Base-by-base conservation (phyloP, 2,113 vertebrate genomes). In the Ciconia boyciana region DNA sequence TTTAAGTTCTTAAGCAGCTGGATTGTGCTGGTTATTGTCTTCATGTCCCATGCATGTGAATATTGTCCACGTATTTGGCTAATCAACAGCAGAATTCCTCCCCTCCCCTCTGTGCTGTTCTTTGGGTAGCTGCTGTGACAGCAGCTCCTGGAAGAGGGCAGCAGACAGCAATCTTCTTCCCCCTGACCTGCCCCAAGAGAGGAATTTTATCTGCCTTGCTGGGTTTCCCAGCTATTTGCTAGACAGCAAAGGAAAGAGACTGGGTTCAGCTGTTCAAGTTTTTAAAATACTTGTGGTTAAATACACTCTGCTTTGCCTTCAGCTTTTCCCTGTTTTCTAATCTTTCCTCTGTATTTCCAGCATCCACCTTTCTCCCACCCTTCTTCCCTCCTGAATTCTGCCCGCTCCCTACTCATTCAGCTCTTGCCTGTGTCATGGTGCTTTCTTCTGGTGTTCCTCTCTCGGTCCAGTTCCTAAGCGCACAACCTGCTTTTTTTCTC, bases 61-160 rank as follows among this genome's bases (percentile, higher is more conserved):
- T 17, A 9, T 6, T n/a, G 54, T 48, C 44, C 46, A 34, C 5
- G 0, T 4, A 66, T 19, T 3, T 43, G 21, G 13, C 25, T n/a
- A 22, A 43, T 6, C 19, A 46, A 6, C 11, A 57, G 34, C 36
- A 65, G 22, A 34, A 65, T n/a, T 65, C 29, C 26, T 70, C 26
- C n/a, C 29, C 26, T 66, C 26, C n/a, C 18, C 16, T 34, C 6
- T 0, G 4, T 36, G 34, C 22, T 16, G 16, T 1, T 11, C 34
- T 43, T 46, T 16, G 3, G 34, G 69, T 5, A n/a, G 16, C 39
- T 46, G 6, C 52, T 31, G 21, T 3, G 1, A 6, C 46, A 57
- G 54, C 55, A 57, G 22, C 55, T 43, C 13, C 61, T 11, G 43
- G 26, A 68, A 10, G 5, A 32, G 10, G 17, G 24, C 46, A 52